Percentiles rank a stretch among this genome's conserved stretches.
phyloP scores from a whole-genome alignment of 2,888 invertebrate genomes.

The Ecdyonurus torrentis region DNA sequence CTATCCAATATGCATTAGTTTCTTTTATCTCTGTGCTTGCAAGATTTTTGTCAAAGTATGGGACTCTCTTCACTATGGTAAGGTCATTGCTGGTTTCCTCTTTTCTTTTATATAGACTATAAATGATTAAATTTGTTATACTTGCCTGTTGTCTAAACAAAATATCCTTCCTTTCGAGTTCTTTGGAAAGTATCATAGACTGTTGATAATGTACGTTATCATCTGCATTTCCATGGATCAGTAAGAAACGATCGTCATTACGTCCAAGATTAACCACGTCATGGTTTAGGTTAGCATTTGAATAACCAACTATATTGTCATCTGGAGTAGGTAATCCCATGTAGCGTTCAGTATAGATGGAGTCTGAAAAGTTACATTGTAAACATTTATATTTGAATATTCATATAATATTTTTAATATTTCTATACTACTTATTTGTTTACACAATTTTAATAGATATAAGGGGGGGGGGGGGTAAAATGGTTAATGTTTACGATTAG shows the following conservation, averaged over 20 bases:
- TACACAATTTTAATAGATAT: no score
- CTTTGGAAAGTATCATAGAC: conserved; percentile 77
- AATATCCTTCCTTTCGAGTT: conserved; percentile 69
- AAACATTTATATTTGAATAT: no score
- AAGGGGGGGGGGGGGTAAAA: no score
- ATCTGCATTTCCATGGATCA: conserved; percentile 88
- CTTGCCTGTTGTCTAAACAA: conserved; percentile 82
- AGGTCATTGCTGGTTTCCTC: no score
- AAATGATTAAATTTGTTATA: conserved; percentile 7
- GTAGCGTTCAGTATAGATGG: conserved; percentile 92
- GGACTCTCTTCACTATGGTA: no score
- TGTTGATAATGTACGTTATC: conserved; percentile 98
- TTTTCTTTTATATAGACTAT: neutral
- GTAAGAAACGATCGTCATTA: conserved; percentile 59
- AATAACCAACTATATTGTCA: conserved; percentile 61
- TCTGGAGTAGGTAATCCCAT: conserved; percentile 64
- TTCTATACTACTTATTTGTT: no score
- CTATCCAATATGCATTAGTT: no score
- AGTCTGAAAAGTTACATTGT: conserved; percentile 44
- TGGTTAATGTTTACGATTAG: no score
- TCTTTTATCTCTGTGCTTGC: no score
- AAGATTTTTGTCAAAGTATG: no score
- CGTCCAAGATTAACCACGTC: conserved; percentile 37
- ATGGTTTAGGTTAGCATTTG: conserved; percentile 50
- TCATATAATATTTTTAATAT: no score